Conservation (phyloP, 2,888 invertebrate genomes). For the Serripes groenlandicus region DNA sequence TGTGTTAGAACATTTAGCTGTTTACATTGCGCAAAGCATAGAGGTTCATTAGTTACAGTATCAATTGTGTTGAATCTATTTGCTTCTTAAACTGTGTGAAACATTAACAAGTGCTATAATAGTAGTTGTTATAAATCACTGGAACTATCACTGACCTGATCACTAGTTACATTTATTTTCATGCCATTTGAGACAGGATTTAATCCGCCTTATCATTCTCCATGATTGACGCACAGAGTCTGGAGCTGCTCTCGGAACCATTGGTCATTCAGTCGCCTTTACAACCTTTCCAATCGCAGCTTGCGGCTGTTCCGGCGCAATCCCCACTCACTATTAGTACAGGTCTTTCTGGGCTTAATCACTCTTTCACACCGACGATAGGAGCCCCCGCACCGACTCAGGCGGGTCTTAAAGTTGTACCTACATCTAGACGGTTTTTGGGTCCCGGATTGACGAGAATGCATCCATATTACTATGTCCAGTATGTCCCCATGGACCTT, state of each 20-base stretch:
- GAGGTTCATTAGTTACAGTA: too few species aligned
- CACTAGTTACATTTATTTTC: slow-evolving; percentile 9
- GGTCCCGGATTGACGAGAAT: slow-evolving; percentile 78
- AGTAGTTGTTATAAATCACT: too few species aligned
- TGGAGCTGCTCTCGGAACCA: slow-evolving; percentile 65
- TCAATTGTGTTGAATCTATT: too few species aligned
- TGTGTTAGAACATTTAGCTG: too few species aligned
- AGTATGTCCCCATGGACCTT: slow-evolving; percentile 81
- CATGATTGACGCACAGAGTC: slow-evolving; percentile 68
- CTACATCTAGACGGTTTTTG: slow-evolving; percentile 64
- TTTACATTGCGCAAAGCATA: too few species aligned
- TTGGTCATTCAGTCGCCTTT: slow-evolving; percentile 58
- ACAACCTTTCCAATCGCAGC: slow-evolving; percentile 29
- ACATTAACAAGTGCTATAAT: too few species aligned
- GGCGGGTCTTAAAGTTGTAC: slow-evolving; percentile 28
- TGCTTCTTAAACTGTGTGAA: too few species aligned
- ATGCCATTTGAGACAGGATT: slow-evolving; percentile 19
- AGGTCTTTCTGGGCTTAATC: slow-evolving; percentile 60
- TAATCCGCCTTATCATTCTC: slow-evolving; percentile 35
- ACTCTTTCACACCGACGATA: slow-evolving; percentile 49
- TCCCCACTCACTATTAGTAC: slow-evolving; percentile 59
- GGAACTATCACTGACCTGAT: not conserved
- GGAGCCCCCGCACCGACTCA: slow-evolving; percentile 59
- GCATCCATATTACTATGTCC: slow-evolving; percentile 83
- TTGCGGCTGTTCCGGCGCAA: slow-evolving; percentile 50